Percentiles rank a stretch among this genome's conserved stretches.
phyloP scores from a whole-genome alignment of 2,113 vertebrate species.

The Columba janthina region DNA sequence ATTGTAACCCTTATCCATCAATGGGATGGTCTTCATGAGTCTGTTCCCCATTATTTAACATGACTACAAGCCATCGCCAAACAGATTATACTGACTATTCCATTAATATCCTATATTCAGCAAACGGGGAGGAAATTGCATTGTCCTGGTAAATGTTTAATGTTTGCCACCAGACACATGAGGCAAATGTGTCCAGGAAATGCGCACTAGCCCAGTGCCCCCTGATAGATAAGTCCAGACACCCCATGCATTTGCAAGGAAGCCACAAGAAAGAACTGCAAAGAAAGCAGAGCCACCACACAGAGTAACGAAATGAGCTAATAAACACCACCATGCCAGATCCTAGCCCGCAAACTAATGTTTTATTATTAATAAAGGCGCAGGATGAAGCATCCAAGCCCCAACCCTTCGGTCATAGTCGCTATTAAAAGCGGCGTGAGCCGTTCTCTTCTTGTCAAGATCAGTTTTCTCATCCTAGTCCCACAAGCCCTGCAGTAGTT shows the following conservation, averaged over 20 bases:
- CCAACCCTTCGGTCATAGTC: background rate
- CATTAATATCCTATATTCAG: background rate
- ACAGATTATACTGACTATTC: background rate
- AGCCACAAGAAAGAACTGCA: background rate
- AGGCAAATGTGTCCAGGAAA: background rate
- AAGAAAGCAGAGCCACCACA: background rate
- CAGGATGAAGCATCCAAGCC: background rate
- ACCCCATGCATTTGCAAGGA: background rate
- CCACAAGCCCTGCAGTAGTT: background rate
- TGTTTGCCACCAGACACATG: background rate
- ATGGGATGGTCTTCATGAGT: background rate
- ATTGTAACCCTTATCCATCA: background rate
- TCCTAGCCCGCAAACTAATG: background rate
- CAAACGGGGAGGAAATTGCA: background rate
- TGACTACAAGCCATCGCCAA: background rate
- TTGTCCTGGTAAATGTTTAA: slow-evolving; percentile 3
- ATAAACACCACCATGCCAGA: background rate
- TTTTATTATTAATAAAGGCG: background rate
- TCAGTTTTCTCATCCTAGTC: background rate
- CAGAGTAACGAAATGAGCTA: background rate
- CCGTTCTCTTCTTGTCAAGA: background rate
- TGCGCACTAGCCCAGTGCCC: background rate
- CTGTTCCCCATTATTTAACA: background rate
- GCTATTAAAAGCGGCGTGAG: background rate
- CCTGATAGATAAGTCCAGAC: background rate